These are phyloP conservation scores for Pilophorus perplexus DNA, from an alignment of 2,888 invertebrate genomes.

Conservation along the genomic window DNA sequence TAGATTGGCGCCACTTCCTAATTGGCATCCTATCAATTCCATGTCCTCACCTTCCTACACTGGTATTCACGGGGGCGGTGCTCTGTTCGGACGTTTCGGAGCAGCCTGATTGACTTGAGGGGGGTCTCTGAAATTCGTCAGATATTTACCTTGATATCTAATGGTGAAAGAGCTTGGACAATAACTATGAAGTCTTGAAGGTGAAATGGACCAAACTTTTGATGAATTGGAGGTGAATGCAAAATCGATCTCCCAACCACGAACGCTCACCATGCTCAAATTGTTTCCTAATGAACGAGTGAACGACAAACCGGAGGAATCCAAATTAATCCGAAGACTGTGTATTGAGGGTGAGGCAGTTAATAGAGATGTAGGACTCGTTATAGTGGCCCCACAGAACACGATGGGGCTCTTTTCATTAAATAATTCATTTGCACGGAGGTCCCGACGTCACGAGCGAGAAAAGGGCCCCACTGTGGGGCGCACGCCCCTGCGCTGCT, in stretches of 20 bases:
- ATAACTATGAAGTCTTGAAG: too few species aligned
- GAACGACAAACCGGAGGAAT: neutral
- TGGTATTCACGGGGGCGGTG: too few species aligned
- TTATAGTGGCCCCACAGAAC: slow-evolving; percentile 22
- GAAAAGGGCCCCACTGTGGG: neutral
- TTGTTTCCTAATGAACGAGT: neutral
- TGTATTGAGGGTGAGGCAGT: slow-evolving; percentile 31
- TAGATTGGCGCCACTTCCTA: neutral
- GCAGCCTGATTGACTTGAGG: too few species aligned
- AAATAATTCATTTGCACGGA: slow-evolving; percentile 43
- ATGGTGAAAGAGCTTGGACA: too few species aligned
- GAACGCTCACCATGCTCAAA: neutral
- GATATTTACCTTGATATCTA: too few species aligned
- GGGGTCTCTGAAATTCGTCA: too few species aligned
- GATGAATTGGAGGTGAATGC: neutral
- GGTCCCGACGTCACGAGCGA: slow-evolving; percentile 34
- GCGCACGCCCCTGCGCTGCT: slow-evolving; percentile 5
- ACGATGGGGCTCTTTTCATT: slow-evolving; percentile 35
- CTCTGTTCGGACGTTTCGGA: too few species aligned
- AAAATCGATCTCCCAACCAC: neutral
- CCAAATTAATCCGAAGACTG: slow-evolving; percentile 12
- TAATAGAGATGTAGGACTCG: slow-evolving; percentile 42
- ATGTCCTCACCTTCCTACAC: slow-evolving; percentile 3
- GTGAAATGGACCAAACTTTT: too few species aligned
- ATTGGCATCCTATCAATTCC: slow-evolving; percentile 15